Conservation (phyloP, 2,888 invertebrate genomes). For the Sipha maydis region DNA sequence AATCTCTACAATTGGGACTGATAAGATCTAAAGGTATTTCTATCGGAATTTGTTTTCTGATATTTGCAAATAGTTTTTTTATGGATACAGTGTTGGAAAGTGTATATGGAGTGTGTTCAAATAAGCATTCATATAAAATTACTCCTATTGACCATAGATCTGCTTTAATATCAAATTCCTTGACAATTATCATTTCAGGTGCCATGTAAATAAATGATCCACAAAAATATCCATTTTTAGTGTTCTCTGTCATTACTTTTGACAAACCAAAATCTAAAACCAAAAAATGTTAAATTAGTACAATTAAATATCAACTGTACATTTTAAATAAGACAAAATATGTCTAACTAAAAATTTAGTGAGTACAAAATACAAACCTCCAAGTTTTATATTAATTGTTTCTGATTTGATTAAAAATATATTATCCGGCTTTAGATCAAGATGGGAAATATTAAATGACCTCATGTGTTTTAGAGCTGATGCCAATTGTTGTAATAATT, state of each 20-base stretch:
- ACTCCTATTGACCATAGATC: slow-evolving; percentile 92
- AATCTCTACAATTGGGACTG: slow-evolving; percentile 75
- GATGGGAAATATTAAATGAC: slow-evolving; percentile 81
- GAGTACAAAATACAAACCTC: slow-evolving; percentile 68
- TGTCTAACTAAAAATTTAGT: too few relatives aligned
- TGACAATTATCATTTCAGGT: slow-evolving; percentile 80
- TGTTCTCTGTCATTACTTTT: slow-evolving; percentile 73
- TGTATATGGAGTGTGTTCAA: slow-evolving; percentile 85
- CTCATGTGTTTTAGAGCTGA: slow-evolving; percentile 81
- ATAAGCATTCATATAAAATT: slow-evolving; percentile 87
- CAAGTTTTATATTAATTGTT: slow-evolving; percentile 79
- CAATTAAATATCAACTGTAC: not conserved
- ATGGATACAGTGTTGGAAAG: too few relatives aligned
- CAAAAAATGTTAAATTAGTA: slow-evolving; percentile 12
- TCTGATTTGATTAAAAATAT: slow-evolving; percentile 74
- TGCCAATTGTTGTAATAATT: slow-evolving; percentile 84
- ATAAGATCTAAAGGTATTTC: slow-evolving; percentile 76
- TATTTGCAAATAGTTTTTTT: too few relatives aligned
- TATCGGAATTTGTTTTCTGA: slow-evolving; percentile 76
- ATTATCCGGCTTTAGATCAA: slow-evolving; percentile 92
- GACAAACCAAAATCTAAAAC: slow-evolving; percentile 79
- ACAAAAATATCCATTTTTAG: slow-evolving; percentile 73
- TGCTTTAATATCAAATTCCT: slow-evolving; percentile 79
- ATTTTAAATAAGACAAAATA: too few relatives aligned
- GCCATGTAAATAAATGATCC: slow-evolving; percentile 94